Base-by-base conservation (phyloP, 2,888 invertebrate species). In the Carcina quercana region DNA sequence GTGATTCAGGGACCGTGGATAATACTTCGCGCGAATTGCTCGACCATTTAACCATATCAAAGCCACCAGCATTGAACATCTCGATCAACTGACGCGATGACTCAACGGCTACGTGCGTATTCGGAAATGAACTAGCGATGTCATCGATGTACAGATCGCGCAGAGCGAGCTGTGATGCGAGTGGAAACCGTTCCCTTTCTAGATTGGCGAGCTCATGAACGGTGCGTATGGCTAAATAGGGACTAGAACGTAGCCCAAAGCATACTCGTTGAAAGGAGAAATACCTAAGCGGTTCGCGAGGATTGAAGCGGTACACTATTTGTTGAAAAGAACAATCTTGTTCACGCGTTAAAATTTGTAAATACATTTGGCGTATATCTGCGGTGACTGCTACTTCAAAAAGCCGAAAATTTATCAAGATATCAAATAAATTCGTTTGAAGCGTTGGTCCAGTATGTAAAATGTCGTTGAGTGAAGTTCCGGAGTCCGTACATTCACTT, bases 151-250 rank as follows among this genome's bases (percentile, higher is more conserved):
- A 25, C 5, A 25, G n/a, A 6, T 13, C 7, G 7, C 5, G 6
- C 7, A 7, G n/a, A 6, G 25, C 25, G 5, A 28, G 17, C 8
- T 15, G 2, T 3, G 34, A 19, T 7, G 30, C 34, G 5, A 15
- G 15, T 8, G 35, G 24, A 17, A 24, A 35, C 8, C n/a, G 13
- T 5, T 5, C n/a, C 1, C 28, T 11, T 8, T 12, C 5, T 10
- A 30, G 30, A 7, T 2, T 8, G 13, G 13, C 13, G 8, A 27
- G 13, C 8, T 35, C 30, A 6, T 30, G 35, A 6, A 38, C 21
- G 8, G 34, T 34, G 8, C 35, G 32, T 34, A 40, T 40, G 5
- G 37, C 40, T 5, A 37, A 10, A 12, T 15, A 40, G 12, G 35
- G 34, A 11, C 42, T 40, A 22, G 26, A 30, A 13, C 32, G 34